phyloP scores from a whole-genome alignment of 2,113 vertebrate species.

The Rhizomys pruinosus region DNA sequence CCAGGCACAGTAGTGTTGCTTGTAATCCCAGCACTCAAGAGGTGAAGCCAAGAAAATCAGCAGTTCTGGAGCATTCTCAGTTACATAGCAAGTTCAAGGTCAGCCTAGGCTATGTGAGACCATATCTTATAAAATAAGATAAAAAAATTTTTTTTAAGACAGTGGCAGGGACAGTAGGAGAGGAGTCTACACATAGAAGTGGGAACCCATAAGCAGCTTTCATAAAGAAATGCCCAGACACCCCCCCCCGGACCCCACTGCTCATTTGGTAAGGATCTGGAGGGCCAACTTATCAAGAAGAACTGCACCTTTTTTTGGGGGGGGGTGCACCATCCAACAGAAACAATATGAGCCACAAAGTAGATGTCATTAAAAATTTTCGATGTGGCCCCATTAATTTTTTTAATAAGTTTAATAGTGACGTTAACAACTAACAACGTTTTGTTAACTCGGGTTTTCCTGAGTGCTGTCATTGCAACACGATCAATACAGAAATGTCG shows the following conservation, averaged over 20 bases:
- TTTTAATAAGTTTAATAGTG: not conserved
- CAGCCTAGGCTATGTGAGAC: not conserved
- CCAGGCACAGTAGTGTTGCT: not conserved
- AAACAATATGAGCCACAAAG: not conserved
- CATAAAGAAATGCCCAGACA: not conserved
- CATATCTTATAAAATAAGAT: not conserved
- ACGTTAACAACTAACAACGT: constrained; percentile 3
- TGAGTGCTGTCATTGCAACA: not conserved
- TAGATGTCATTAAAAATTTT: not conserved
- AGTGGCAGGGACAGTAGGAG: accelerated
- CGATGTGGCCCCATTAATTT: not conserved
- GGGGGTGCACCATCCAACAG: not conserved
- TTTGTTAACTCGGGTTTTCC: not conserved
- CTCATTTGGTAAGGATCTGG: not conserved
- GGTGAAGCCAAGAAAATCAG: not conserved
- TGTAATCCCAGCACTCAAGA: not conserved
- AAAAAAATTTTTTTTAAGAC: not conserved
- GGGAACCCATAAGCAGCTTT: not conserved
- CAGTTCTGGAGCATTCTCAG: not conserved
- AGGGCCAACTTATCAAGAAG: not conserved
- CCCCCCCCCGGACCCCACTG: not conserved
- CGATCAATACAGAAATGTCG: not conserved
- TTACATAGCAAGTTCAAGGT: not conserved
- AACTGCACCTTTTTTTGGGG: not conserved
- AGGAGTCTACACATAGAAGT: accelerated